A percentile compares a stretch with the other conserved stretches of the same genome.
Conservation (phyloP, 2,888 invertebrate genomes). For the Pinctada fucata region DNA sequence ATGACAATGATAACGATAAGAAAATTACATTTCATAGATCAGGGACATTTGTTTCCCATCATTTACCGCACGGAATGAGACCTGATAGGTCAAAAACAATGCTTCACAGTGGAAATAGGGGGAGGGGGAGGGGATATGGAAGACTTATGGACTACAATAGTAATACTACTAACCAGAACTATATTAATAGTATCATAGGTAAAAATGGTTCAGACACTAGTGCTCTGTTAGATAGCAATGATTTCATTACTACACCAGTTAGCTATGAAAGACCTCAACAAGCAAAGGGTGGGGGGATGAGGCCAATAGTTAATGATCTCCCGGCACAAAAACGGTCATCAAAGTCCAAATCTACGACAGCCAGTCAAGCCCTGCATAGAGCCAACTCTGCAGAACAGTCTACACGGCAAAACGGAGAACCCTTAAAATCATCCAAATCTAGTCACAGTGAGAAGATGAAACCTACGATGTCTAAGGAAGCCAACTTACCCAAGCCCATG, state of each 20-base stretch:
- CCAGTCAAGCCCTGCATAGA: not conserved
- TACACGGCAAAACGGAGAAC: conserved; percentile 3
- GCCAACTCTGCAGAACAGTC: not conserved
- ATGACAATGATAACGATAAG: conserved; percentile 4
- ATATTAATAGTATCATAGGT: not conserved
- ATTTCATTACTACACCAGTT: not conserved
- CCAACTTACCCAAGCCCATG: conserved; percentile 60
- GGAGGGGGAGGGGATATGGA: not conserved
- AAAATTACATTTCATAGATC: conserved; percentile 31
- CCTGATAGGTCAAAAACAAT: conserved; percentile 30
- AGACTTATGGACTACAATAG: not conserved
- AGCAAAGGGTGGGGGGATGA: not conserved
- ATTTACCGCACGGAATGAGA: conserved; percentile 17
- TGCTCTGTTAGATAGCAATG: not conserved
- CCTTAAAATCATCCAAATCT: not conserved
- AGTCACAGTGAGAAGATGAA: not conserved
- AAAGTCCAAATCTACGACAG: not conserved
- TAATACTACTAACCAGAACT: not conserved
- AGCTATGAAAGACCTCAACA: not conserved
- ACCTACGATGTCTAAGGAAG: conserved; percentile 28
- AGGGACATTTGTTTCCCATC: conserved; percentile 28
- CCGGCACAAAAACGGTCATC: not conserved
- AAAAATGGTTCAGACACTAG: not conserved
- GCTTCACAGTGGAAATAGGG: conserved; percentile 9
- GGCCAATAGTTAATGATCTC: not conserved